phyloP scores from a whole-genome alignment of 2,797 vertebrate species.

The Cyclopterus lumpus region DNA sequence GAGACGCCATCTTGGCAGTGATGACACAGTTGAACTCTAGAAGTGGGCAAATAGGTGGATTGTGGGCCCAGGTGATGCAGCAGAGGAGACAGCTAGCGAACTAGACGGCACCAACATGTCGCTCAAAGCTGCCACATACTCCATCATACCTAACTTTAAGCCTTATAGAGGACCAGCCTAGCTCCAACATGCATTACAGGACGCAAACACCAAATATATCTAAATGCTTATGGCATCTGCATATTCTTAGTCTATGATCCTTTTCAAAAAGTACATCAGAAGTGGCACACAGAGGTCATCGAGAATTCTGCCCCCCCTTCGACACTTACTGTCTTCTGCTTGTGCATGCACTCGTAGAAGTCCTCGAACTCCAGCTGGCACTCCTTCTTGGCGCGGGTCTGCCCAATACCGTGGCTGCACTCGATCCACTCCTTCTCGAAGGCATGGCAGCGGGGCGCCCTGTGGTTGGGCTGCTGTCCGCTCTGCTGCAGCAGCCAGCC shows the following conservation, averaged over 20 bases:
- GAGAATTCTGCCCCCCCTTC: too few relatives aligned
- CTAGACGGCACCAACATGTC: neutral
- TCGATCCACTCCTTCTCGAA: conserved; percentile 97
- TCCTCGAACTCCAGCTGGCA: conserved; percentile 91
- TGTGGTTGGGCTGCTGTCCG: conserved; percentile 79
- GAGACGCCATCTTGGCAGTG: neutral
- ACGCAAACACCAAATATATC: too few relatives aligned
- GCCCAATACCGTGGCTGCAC: conserved; percentile 89
- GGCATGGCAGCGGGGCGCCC: conserved; percentile 83
- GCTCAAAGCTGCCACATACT: neutral
- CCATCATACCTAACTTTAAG: neutral
- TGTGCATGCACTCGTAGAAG: conserved; percentile 89
- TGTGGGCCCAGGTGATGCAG: neutral
- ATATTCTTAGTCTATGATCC: too few relatives aligned
- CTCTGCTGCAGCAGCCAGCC: conserved; percentile 86
- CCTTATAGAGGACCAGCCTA: too few relatives aligned
- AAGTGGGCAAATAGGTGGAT: neutral
- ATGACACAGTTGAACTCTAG: too few relatives aligned
- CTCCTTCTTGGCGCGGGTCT: conserved; percentile 86
- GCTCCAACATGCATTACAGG: too few relatives aligned
- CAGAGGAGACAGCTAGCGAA: neutral
- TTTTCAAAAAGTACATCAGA: too few relatives aligned
- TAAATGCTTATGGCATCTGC: too few relatives aligned
- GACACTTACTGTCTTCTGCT: conserved; percentile 83
- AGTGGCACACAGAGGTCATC: too few relatives aligned